Percentiles rank a stretch among this genome's conserved stretches.
phyloP scores from a whole-genome alignment of 2,888 invertebrate species.

The Ichneumoninae sp. region DNA sequence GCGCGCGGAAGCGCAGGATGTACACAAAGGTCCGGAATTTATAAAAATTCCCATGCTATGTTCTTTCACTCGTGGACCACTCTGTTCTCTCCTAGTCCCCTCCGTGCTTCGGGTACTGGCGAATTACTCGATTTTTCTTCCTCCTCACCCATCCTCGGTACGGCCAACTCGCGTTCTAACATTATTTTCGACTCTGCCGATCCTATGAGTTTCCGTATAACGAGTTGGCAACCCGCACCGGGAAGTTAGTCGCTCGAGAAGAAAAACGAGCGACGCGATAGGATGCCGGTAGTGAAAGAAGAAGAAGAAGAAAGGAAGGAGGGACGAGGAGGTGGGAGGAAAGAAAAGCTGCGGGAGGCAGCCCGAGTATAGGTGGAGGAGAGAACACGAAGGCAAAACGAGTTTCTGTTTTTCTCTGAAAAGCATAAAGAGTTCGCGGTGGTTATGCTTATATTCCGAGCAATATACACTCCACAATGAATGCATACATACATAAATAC shows the following conservation, averaged over 20 bases:
- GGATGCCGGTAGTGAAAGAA: conserved; percentile 56
- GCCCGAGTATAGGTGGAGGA: conserved; percentile 28
- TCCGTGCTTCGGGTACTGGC: conserved; percentile 14
- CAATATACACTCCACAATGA: conserved; percentile 63
- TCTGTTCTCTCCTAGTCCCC: neutral
- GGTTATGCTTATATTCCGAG: conserved; percentile 65
- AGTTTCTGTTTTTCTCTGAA: conserved; percentile 68
- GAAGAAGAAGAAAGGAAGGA: conserved; percentile 63
- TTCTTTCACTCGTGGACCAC: conserved; percentile 11
- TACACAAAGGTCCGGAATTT: conserved; percentile 45
- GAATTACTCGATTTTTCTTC: conserved; percentile 54
- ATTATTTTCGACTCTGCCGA: conserved; percentile 68
- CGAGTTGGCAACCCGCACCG: conserved; percentile 67
- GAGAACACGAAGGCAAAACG: conserved; percentile 54
- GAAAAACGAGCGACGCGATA: conserved; percentile 63
- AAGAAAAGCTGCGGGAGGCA: conserved; percentile 37
- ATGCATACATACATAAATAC: conserved; percentile 66
- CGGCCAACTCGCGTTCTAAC: conserved; percentile 55
- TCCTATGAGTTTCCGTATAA: conserved; percentile 66
- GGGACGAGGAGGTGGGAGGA: conserved; percentile 48
- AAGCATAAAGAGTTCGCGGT: conserved; percentile 62
- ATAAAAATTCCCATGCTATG: conserved; percentile 33
- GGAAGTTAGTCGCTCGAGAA: conserved; percentile 65
- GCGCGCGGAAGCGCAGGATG: conserved; percentile 20
- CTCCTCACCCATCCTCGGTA: conserved; percentile 26